Evolutionary conservation across 1,140 invertebrate genomes (phyloP).

Genomic region (Myzus persicae): DNA sequence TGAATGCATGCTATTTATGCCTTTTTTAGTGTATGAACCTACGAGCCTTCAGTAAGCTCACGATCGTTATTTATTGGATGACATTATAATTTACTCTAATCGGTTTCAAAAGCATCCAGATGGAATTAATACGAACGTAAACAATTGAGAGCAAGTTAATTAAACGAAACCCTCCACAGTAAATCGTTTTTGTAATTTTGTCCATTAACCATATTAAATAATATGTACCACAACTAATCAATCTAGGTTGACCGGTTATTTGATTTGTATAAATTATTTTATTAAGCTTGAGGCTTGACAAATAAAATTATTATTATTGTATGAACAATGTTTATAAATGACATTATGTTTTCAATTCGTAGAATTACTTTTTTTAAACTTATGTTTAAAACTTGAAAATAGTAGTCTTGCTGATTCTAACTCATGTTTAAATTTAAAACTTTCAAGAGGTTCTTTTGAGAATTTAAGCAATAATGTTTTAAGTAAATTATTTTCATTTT

Average conservation of each 20-base stretch:
- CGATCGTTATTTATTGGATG: slow-evolving; percentile 29
- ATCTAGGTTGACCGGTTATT: neutral
- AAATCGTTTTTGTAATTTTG: neutral
- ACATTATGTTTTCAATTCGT: neutral
- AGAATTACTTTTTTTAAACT: neutral
- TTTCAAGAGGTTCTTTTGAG: too few species aligned
- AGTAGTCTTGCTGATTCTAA: neutral
- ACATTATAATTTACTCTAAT: slow-evolving; percentile 4
- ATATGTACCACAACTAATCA: neutral
- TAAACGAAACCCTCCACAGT: neutral
- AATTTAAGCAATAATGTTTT: too few species aligned
- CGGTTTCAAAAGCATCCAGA: neutral
- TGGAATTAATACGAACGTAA: neutral
- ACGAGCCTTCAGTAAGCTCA: too few species aligned
- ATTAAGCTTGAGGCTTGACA: neutral
- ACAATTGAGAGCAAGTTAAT: neutral
- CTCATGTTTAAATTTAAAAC: neutral
- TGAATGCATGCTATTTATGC: too few species aligned
- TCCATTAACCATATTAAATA: neutral
- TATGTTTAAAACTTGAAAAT: neutral
- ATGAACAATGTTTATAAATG: neutral
- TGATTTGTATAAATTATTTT: neutral
- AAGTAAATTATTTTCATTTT: too few species aligned
- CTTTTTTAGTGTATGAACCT: too few species aligned
- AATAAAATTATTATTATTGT: neutral